Evolutionary conservation across 2,113 vertebrate species (phyloP).

Genomic region (Coturnix japonica): DNA sequence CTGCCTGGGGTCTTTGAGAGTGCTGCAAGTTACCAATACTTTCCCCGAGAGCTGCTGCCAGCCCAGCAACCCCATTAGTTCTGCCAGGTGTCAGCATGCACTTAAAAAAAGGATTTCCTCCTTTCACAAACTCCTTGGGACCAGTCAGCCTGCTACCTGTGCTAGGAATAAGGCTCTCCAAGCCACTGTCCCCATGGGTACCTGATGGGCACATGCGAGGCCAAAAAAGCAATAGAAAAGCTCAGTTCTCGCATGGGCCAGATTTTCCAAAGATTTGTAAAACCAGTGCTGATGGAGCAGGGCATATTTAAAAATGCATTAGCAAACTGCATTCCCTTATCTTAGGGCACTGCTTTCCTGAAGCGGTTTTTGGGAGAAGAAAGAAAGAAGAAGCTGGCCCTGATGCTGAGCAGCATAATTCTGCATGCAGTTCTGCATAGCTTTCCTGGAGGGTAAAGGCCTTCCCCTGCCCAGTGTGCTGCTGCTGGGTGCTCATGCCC

Average conservation of each 20-base stretch:
- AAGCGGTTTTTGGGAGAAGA: background rate
- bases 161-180: background rate
- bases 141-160: fast-evolving
- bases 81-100: background rate
- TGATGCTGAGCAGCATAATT: background rate
- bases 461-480: background rate
- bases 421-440: background rate
- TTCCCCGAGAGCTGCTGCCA: background rate
- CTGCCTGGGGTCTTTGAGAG: background rate
- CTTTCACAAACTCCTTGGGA: background rate
- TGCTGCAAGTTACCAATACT: fast-evolving
- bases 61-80: background rate
- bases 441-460: background rate
- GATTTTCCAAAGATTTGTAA: background rate
- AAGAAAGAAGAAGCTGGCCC: background rate
- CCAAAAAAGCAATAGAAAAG: background rate
- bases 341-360: background rate
- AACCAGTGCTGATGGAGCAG: background rate
- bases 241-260: background rate
- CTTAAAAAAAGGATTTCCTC: background rate
- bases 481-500: background rate
- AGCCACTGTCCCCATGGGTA: background rate
- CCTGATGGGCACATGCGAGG: fast-evolving
- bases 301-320: background rate
- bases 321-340: background rate